Evolutionary conservation across 1,140 invertebrate genomes (phyloP), one percentile per base, ranked within the genome.

Genomic region (Drosophila kurseongensis): DNA sequence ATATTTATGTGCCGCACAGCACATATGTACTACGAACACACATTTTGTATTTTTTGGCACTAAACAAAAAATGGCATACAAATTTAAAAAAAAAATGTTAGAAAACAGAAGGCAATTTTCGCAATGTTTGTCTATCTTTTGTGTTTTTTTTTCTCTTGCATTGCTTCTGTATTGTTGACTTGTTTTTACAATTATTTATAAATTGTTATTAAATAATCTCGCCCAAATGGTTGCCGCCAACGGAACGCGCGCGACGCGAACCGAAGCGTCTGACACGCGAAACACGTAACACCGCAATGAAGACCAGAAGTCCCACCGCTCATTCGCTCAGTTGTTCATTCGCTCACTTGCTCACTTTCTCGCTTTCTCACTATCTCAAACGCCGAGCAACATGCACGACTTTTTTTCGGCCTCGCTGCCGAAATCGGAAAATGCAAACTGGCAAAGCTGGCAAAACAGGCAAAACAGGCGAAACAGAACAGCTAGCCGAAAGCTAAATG

Each of bases 201-300:
- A 71, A 55, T 62, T 63, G 29, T 74, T 47, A 56, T 72, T 71
- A 72, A 58, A 71, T 79, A 62, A 59, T 76, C 47, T 78, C 63
- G 55, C 54, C 69, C 50, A 78, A 68, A 67, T 75, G 58, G 42
- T 78, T 77, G 83, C 83, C 75, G 75, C 75, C 58, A 68, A 71
- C 77, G 62, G 54, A 65, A 62, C 83, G 83, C 83, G 79, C 84
- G 67, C 76, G 75, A 76, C 84, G 80, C 66, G 78, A 78, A 63
- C 52, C 90, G 66, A 63, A 63, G 60, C 60, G 91, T 92, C 91
- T 92, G 84, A 89, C 90, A 92, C 91, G 82, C 90, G 82, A 85
- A 91, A 92, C 91, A 91, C 91, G 91, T 92, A 92, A 92, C 91
- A 91, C 91, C 91, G 91, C 91, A 92, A 91, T 92, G 91, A 92